Percentiles rank a stretch among this genome's conserved stretches.
phyloP scores from a whole-genome alignment of 2,888 invertebrate species.

The Hydraecia micacea region DNA sequence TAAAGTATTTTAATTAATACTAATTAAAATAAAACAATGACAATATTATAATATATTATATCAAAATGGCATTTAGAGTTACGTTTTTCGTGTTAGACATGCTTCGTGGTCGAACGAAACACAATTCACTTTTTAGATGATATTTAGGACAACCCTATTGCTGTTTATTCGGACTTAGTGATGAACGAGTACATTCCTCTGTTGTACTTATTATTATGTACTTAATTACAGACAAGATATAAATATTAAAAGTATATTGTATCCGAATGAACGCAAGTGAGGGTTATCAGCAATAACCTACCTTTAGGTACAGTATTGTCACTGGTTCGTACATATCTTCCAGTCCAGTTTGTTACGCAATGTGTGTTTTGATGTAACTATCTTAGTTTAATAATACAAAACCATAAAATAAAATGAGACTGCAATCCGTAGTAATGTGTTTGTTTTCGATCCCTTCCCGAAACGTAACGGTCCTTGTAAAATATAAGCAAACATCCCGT shows the following conservation, averaged over 20 bases:
- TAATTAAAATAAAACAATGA: conserved; percentile 87
- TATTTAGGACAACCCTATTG: conserved; percentile 75
- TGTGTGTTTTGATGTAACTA: conserved; percentile 89
- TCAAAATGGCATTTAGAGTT: conserved; percentile 86
- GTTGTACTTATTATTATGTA: conserved; percentile 68
- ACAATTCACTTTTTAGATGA: conserved; percentile 75
- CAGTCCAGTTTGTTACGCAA: conserved; percentile 87
- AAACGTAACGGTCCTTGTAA: conserved; percentile 26
- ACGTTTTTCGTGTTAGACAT: conserved; percentile 85
- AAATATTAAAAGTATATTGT: conserved; percentile 33
- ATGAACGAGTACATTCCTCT: conserved; percentile 63
- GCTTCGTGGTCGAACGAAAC: conserved; percentile 82
- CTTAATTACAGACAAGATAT: conserved; percentile 55
- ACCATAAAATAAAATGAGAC: conserved; percentile 88
- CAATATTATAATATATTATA: conserved; percentile 89
- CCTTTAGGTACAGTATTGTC: conserved; percentile 77
- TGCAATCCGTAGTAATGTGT: conserved; percentile 80
- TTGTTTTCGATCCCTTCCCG: conserved; percentile 55
- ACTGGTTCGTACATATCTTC: conserved; percentile 85
- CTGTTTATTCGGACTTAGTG: conserved; percentile 73
- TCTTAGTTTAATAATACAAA: conserved; percentile 85
- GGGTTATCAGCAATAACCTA: conserved; percentile 65
- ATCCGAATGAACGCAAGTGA: conserved; percentile 67
- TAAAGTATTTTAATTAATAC: conserved; percentile 83
- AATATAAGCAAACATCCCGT: conserved; percentile 39